Evolutionary conservation across 2,888 invertebrate species (phyloP), one percentile per base, ranked within the genome.

Genomic region (Lapara coniferarum): DNA sequence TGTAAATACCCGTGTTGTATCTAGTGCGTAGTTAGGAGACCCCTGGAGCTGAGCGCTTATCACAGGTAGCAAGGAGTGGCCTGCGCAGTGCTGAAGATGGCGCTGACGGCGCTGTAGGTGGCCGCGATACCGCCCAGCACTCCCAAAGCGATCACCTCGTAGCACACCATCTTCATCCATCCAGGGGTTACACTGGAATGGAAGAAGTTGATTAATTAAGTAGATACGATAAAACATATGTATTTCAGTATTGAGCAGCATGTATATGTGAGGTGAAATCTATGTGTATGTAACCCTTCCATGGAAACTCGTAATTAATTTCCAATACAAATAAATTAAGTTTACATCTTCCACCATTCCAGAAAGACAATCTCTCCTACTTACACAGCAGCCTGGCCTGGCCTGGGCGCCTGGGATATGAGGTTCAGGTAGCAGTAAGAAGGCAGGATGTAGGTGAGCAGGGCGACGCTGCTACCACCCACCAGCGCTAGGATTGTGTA

Each of bases 391-490:
- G 79, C 69, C 72, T 89, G 86, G 55, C 87, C 88, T 6, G 89
- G 88, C 0, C 78, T 71, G 0, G 81, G 77, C 0, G 86, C 81
- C 80, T 95, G 95, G 69, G 87, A 88, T 76, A 94, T 90, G 19
- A 97, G 90, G 73, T 86, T 94, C 83, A 96, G 92, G 85, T 96
- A 97, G 88, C 96, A 96, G 71, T 94, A 88, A 0, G 95, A 94
- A 0, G 97, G 97, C 74, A 96, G 92, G 14, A 96, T 94, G 84
- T 95, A 96, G 14, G 96, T 96, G 55, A 96, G 90, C 46, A 96
- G 85, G 0, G 96, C 95, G 10, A 96, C 93, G 13, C 95, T 96
- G 44, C 96, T 96, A n/a, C 96, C 96, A 0, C 97, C 97, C 8
- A 97, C 93, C 67, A 97, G 89, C 12, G 96, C 94, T 71, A 96